A percentile compares a stretch with the other conserved stretches of the same genome.
These are phyloP conservation scores for Neuroterus valhalla DNA, from an alignment of 1,140 invertebrate species.

Conservation along the genomic window DNA sequence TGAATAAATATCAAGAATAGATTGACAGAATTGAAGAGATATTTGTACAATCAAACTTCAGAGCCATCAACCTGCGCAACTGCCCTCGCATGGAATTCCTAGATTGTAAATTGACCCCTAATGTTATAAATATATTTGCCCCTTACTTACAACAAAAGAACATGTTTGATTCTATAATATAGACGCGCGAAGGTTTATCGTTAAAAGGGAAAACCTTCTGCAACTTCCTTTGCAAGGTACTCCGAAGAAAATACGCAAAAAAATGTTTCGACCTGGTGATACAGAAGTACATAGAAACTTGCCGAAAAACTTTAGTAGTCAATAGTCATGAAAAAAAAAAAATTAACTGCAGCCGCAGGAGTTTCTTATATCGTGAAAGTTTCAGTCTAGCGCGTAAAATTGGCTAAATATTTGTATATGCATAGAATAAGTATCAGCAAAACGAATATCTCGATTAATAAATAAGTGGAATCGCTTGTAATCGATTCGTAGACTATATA, in stretches of 20 bases:
- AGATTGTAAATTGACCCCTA: not conserved
- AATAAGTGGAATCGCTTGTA: not conserved
- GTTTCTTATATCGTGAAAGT: constrained; percentile 8
- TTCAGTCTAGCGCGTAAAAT: constrained; percentile 18
- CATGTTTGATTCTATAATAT: not conserved
- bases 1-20: too few species aligned
- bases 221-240: not conserved
- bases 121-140: not conserved
- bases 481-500: not conserved
- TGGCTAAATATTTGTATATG: constrained; percentile 19
- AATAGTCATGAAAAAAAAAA: too few species aligned
- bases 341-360: not conserved
- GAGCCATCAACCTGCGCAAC: not conserved
- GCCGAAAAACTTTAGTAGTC: not conserved
- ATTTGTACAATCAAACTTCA: not conserved
- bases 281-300: not conserved
- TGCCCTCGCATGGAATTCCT: not conserved
- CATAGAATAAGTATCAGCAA: constrained; percentile 9
- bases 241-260: not conserved
- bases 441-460: constrained; percentile 15
- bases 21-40: too few species aligned
- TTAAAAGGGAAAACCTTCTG: not conserved
- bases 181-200: too few species aligned
- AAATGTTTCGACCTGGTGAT: not conserved
- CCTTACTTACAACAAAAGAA: not conserved